Evolutionary conservation across 2,888 invertebrate genomes (phyloP), one percentile per base, ranked within the genome.

Genomic region (Drosophila siamana): DNA sequence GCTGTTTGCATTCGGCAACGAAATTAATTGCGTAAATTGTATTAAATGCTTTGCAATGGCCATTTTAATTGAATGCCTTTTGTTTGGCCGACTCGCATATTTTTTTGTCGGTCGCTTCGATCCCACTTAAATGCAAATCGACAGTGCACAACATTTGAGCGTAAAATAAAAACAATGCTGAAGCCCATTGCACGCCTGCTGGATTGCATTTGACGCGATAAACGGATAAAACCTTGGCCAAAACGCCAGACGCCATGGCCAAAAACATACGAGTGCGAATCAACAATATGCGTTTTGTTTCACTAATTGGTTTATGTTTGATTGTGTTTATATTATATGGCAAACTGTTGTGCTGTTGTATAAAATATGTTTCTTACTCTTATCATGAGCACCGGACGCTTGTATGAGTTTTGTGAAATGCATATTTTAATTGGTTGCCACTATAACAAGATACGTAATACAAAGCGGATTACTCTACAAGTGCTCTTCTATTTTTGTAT

Each of bases 1-100:
- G 78, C 68, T 69, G 73, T 70, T 79, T 72, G 74, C 80, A 69
- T 74, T 65, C 51, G 67, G 74, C 62, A 60, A 36, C 47, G 57
- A 81, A 86, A 86, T 84, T 86, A 84, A 84, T 84, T 84, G 81
- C 83, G 79, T 71, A 84, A 84, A 84, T 84, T 86, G 84, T 84
- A 80, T 86, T 86, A 81, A 84, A 86, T 84, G 86, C 66, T 83
- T 81, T 72, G 69, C 74, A 44, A 51, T 62, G 57, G 55, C 63
- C 60, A 80, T 82, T 84, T 87, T 84, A 84, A 84, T 84, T 84
- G 85, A 87, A 87, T 70, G 82, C 73, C 78, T 87, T 86, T 84
- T 80, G 75, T 84, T 80, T 80, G 70, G 36, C 61, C 70, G 50
- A 33, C 62, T 62, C 40, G 22, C 55, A 50, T 52, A 50, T 66